These are phyloP conservation scores for Rhinopomastus cyanomelas DNA, from an alignment of 2,113 vertebrate genomes.

Conservation along the genomic window DNA sequence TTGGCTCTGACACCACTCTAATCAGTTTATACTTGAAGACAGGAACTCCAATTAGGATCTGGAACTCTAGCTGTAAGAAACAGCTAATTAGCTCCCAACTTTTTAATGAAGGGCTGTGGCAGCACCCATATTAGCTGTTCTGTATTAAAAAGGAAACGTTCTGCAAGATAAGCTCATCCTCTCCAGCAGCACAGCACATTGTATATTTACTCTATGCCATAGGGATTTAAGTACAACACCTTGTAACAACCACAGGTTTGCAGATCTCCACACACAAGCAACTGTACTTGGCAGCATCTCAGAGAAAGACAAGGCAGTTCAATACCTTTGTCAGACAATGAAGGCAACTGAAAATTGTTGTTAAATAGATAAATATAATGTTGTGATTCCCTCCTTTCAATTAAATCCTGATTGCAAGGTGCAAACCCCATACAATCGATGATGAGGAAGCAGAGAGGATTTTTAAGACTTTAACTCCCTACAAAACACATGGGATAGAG, in stretches of 20 bases:
- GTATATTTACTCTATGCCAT: background rate
- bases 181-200: background rate
- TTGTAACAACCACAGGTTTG: background rate
- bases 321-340: background rate
- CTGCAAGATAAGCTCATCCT: background rate
- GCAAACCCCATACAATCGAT: background rate
- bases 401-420: background rate
- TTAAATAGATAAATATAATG: no score
- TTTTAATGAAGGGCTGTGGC: constrained; percentile 17
- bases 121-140: background rate
- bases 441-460: background rate
- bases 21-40: constrained; percentile 36
- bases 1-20: background rate
- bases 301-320: background rate
- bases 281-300: background rate
- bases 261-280: background rate
- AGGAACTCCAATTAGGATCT: constrained; percentile 53
- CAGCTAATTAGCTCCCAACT: constrained; percentile 46
- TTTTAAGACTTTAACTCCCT: background rate
- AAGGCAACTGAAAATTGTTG: background rate
- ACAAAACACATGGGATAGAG: background rate
- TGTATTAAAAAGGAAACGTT: background rate
- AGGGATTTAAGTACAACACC: background rate
- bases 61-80: background rate
- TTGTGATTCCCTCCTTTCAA: background rate